Evolutionary conservation across 2,888 invertebrate species (phyloP).

Genomic region (Cheilosia soror): DNA sequence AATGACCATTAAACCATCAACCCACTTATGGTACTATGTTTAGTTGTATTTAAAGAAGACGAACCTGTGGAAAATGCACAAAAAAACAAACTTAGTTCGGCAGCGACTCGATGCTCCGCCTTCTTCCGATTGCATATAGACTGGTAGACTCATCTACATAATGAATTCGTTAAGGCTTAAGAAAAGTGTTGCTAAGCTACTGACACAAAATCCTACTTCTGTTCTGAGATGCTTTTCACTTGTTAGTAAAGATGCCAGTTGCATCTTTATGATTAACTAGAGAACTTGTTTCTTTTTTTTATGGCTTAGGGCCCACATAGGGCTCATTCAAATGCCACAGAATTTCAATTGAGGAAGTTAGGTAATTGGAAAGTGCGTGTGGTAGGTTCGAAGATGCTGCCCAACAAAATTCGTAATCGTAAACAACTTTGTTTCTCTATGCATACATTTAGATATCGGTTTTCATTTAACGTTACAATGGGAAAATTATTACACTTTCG

Average conservation of each 20-base stretch:
- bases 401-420: conserved; percentile 40
- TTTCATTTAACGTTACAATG: conserved; percentile 45
- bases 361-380: conserved; percentile 55
- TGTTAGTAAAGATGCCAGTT: conserved; percentile 27
- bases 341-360: conserved; percentile 27
- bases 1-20: neutral
- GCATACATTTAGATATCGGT: conserved; percentile 47
- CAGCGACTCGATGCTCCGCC: neutral
- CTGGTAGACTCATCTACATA: conserved; percentile 11
- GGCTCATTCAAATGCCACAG: conserved; percentile 21
- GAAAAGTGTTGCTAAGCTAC: conserved; percentile 7
- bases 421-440: conserved; percentile 24
- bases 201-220: conserved; percentile 59
- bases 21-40: conserved; percentile 6
- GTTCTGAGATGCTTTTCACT: conserved; percentile 46
- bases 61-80: neutral
- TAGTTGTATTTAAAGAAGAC: neutral
- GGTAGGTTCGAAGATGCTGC: conserved; percentile 48
- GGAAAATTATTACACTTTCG: conserved; percentile 62
- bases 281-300: conserved; percentile 16
- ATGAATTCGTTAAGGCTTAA: conserved; percentile 13
- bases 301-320: neutral
- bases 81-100: neutral
- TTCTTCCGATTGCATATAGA: neutral
- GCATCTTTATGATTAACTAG: conserved; percentile 27